Percentiles rank a stretch among this genome's conserved stretches.
Evolutionary conservation across 2,888 invertebrate genomes (phyloP).

Genomic region (Ferdinandea cuprea): DNA sequence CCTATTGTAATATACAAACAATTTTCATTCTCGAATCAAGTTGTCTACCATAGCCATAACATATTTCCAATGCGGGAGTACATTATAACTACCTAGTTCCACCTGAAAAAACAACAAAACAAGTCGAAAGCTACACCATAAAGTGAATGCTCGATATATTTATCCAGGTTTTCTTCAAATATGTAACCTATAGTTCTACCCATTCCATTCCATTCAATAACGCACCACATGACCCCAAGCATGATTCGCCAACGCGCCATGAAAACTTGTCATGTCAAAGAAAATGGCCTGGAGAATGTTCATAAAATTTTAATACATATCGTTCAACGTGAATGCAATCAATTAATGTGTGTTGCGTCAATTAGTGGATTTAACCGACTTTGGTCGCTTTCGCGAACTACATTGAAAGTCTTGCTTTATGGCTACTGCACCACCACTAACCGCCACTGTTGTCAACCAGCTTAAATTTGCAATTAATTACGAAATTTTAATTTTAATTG

Average conservation of each 20-base stretch:
- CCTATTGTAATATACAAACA: no score
- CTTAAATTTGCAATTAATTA: constrained; percentile 22
- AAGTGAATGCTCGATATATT: background rate
- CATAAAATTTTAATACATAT: background rate
- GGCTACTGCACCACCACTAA: background rate
- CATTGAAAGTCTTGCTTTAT: constrained; percentile 10
- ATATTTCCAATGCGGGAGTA: no score
- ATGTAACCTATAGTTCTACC: constrained; percentile 8
- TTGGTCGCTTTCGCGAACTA: background rate
- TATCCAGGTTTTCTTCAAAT: constrained; percentile 40
- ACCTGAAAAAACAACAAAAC: no score
- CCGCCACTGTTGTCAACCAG: background rate
- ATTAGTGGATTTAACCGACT: constrained; percentile 6
- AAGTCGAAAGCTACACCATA: background rate
- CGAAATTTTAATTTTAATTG: constrained; percentile 22
- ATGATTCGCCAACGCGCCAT: background rate
- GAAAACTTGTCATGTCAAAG: constrained; percentile 18
- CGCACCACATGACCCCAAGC: constrained; percentile 34
- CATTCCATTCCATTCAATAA: constrained; percentile 23
- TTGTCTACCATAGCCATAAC: no score
- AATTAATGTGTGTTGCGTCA: constrained; percentile 7
- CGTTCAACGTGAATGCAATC: constrained; percentile 15
- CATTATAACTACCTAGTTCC: no score
- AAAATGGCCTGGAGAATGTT: background rate
- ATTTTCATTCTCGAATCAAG: no score